These are phyloP conservation scores for Tretioscincus oriximinensis DNA, from an alignment of 2,113 vertebrate species.

Conservation along the genomic window DNA sequence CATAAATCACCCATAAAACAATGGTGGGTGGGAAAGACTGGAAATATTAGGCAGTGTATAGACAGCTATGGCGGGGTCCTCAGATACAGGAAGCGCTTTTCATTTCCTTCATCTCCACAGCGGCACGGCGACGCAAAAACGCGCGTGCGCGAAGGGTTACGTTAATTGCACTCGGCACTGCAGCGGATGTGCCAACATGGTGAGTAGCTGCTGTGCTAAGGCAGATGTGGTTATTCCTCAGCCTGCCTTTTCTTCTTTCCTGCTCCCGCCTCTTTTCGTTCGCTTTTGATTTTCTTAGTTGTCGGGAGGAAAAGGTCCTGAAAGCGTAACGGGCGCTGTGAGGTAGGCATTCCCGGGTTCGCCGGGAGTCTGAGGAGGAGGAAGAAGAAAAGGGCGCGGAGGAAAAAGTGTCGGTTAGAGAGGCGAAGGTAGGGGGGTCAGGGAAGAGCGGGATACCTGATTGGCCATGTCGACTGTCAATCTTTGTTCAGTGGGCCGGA, in stretches of 20 bases:
- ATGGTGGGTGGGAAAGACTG: no score
- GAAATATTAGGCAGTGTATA: no score
- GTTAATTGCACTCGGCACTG: no score
- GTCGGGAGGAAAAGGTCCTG: neutral
- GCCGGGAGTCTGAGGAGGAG: neutral
- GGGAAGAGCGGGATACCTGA: neutral
- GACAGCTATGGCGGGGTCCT: no score
- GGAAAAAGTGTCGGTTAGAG: neutral
- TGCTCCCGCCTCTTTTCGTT: no score
- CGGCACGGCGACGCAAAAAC: no score
- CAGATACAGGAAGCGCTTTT: no score
- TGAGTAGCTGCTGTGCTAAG: neutral
- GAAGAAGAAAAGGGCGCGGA: neutral
- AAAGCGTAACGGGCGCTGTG: no score
- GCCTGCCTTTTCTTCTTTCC: neutral
- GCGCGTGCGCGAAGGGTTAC: neutral
- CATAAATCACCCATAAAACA: no score
- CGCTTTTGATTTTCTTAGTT: no score
- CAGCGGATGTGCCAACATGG: conserved; percentile 12
- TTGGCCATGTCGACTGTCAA: neutral
- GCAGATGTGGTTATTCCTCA: no score
- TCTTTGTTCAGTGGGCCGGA: neutral
- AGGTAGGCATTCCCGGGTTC: fast-evolving
- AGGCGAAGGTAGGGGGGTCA: neutral
- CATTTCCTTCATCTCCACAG: no score